Evolutionary conservation across 1,140 invertebrate genomes (phyloP).

Genomic region (Pseudomyrmex cubaensis): DNA sequence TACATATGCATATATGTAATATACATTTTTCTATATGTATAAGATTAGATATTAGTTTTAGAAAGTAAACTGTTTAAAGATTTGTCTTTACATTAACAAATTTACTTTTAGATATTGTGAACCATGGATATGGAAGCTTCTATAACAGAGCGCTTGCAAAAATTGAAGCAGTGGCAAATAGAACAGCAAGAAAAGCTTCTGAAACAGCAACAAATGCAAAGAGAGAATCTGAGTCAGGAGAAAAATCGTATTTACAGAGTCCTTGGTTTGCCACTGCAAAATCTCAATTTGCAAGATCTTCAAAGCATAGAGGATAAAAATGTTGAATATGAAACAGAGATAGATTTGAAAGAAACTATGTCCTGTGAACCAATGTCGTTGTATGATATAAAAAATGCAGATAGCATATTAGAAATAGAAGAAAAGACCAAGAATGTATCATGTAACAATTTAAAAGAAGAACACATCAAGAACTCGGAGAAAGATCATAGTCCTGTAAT

Average conservation of each 20-base stretch:
- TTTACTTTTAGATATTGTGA: constrained; percentile 21
- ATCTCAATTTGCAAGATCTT: constrained; percentile 29
- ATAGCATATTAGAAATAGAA: neutral
- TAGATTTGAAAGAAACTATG: neutral
- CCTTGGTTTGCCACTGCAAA: constrained; percentile 72
- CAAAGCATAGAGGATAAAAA: neutral
- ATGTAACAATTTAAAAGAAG: neutral
- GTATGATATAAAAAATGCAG: neutral
- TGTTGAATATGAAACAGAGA: neutral
- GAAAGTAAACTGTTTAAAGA: too few relatives aligned
- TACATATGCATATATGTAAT: too few relatives aligned
- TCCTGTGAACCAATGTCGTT: neutral
- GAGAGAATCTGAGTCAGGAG: constrained; percentile 74
- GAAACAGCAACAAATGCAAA: constrained; percentile 77
- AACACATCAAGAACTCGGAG: neutral
- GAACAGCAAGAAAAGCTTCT: constrained; percentile 77
- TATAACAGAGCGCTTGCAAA: constrained; percentile 76
- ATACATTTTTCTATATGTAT: too few relatives aligned
- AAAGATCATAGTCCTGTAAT: neutral
- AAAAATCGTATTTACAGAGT: constrained; percentile 77
- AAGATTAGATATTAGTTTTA: too few relatives aligned
- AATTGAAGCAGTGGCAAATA: constrained; percentile 77
- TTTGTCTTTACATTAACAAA: too few relatives aligned
- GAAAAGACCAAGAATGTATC: neutral
- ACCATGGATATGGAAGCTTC: constrained; percentile 76